Base-by-base conservation (phyloP, 2,797 vertebrate species). In the Enteromius mattozi region DNA sequence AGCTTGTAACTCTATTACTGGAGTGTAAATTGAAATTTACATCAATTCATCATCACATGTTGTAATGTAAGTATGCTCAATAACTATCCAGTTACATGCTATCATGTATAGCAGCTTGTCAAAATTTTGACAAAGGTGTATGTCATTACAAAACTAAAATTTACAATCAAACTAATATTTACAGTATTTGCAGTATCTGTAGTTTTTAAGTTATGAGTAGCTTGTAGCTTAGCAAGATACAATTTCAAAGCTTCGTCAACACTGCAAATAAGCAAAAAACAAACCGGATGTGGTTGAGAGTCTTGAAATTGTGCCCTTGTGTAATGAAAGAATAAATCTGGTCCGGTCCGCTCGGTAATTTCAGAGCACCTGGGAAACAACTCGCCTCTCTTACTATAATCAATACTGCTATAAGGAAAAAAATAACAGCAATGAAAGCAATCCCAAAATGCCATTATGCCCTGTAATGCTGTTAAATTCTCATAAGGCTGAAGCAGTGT, bases 391-490 rank as follows among this genome's bases (percentile, higher is more conserved):
- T 81, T 86, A 86, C 78, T 84, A 85, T 86, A 84, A 82, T 87
- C 86, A 87, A 86, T 87, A 87, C 81, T 61, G 78, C 83, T 40
- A 82, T 65, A 72, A 84, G 66, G 78, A 78, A 82, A 86, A 40
- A 84, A 85, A 83, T 9, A 77, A 61, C 68, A 69, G 40, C 79
- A 61, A 84, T 80, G 56, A 59, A 86, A 37, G 49, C 75, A 82
- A 70, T 85, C 69, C 72, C 37, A 51, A 79, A 84, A 79, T 35
- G 56, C 40, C 59, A 85, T 83, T 86, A 84, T 27, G 45, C 2
- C 56, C 82, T 68, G 80, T 85, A 87, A 84, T 77, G 70, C 16
- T 68, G 65, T 83, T 68, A 77, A 77, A 77, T 68, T 77, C 81
- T 68, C 61, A 77, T 85, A 19, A 65, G 74, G 42, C 69, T 76